Evolutionary conservation across 2,113 vertebrate genomes (phyloP).

Genomic region (Chionis minor): DNA sequence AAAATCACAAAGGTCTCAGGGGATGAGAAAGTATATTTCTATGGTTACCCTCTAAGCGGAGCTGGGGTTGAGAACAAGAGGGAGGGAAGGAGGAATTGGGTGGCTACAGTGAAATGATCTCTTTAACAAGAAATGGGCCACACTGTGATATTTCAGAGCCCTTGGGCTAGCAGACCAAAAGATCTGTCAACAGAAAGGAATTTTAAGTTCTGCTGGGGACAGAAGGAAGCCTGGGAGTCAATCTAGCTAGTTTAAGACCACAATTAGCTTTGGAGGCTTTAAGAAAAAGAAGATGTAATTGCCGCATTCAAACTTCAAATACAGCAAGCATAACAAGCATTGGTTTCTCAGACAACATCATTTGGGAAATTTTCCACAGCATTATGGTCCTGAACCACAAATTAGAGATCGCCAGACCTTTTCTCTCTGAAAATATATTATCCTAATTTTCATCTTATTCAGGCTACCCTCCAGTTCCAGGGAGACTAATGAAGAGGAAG

Average conservation of each 20-base stretch:
- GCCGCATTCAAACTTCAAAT: background rate
- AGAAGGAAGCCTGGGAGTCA: slow-evolving; percentile 6
- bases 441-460: slow-evolving; percentile 64
- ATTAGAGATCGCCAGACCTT: background rate
- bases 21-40: background rate
- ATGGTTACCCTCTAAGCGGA: background rate
- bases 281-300: slow-evolving; percentile 19
- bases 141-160: slow-evolving; percentile 20
- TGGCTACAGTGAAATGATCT: background rate
- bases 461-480: slow-evolving; percentile 47
- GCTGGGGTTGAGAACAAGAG: background rate
- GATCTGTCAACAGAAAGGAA: slow-evolving; percentile 42
- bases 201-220: background rate
- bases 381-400: slow-evolving; percentile 23
- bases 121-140: slow-evolving; percentile 12
- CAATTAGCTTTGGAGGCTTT: slow-evolving; percentile 33
- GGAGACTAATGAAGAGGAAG: slow-evolving; percentile 68
- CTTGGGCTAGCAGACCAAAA: slow-evolving; percentile 50
- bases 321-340: background rate
- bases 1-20: background rate
- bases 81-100: background rate
- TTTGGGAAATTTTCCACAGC: slow-evolving; percentile 17
- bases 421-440: slow-evolving; percentile 57
- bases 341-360: slow-evolving; percentile 27
- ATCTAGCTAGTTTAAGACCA: background rate